Evolutionary conservation across 1,140 invertebrate species (phyloP).

Genomic region (Theocolax elegans): DNA sequence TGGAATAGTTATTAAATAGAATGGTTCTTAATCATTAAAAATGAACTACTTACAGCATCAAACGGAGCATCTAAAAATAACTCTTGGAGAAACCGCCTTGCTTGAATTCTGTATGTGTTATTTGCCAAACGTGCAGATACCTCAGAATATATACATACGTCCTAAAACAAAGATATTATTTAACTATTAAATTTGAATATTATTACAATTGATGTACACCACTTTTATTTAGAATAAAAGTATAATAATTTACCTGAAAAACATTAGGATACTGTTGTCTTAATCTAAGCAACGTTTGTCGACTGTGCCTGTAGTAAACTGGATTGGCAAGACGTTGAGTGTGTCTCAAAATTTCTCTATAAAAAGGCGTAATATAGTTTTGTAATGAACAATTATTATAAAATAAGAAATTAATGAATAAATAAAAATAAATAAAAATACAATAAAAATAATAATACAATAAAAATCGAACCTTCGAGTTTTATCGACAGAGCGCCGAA

Average conservation of each 20-base stretch:
- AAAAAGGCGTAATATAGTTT: constrained; percentile 43
- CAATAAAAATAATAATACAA: not conserved
- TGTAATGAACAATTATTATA: too few species aligned
- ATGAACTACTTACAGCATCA: constrained; percentile 64
- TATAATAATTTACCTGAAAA: constrained; percentile 56
- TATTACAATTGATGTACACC: constrained; percentile 1
- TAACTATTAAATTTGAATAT: not conserved
- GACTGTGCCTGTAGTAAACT: constrained; percentile 74
- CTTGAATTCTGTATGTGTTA: constrained; percentile 83
- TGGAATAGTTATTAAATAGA: too few species aligned
- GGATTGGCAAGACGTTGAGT: constrained; percentile 77
- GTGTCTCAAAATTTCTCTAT: constrained; percentile 72
- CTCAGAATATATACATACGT: constrained; percentile 93
- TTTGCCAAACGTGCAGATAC: constrained; percentile 82
- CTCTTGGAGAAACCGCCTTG: constrained; percentile 92
- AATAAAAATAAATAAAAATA: constrained; percentile 1
- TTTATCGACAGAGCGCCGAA: constrained; percentile 43
- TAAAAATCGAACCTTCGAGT: constrained; percentile 51
- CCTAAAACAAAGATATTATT: constrained; percentile 72
- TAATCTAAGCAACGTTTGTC: constrained; percentile 77
- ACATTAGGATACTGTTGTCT: constrained; percentile 86
- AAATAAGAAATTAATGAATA: not conserved
- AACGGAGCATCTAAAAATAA: constrained; percentile 90
- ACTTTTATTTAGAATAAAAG: constrained; percentile 10
- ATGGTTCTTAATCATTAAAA: too few species aligned